Base-by-base conservation (phyloP, 2,113 vertebrate species). In the Eolophus roseicapilla region DNA sequence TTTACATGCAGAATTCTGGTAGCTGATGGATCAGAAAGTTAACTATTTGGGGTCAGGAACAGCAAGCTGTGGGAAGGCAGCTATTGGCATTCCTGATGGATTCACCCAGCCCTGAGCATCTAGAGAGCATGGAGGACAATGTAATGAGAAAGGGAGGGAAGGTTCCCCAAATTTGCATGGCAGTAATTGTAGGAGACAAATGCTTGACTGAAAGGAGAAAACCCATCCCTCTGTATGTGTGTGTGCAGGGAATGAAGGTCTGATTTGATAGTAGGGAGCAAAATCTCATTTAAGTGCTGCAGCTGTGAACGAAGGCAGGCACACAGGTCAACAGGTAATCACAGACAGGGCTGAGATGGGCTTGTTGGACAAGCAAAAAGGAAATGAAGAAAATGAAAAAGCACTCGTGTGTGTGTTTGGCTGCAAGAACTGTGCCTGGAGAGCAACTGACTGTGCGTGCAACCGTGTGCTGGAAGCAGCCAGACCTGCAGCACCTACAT, bases 321-420 rank as follows among this genome's bases (percentile, higher is more conserved):
- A 78, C 88, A 76, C 35, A 79, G 86, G 93, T 84, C 94, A 92
- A 28, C 84, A 31, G 33, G 49, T 52, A 85, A 94, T 82, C 84
- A 79, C 69, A 64, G 3, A 1, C 18, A 17, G 74, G 78, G 65
- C 74, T 84, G 50, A 87, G 89, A 92, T 69, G 86, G 77, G 69
- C 70, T 85, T 52, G 64, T 49, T 2, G 33, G 70, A 73, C 41
- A 84, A 92, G 83, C 6, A 65, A 71, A 79, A 84, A 82, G 69
- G 69, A 92, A 95, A 90, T 47, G 47, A 31, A 92, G 84, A 79
- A 95, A 94, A 92, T 44, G 17, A 82, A 92, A 85, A 82, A 88
- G 65, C n/a, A 64, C 11, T 64, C 2, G 7, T 33, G 67, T 59
- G 53, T 8, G 33, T 9, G 27, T 28, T 19, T 1, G 1, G 17